A percentile compares a stretch with the other conserved stretches of the same genome.
These are phyloP conservation scores for Oreohelix idahoensis DNA, from an alignment of 1,140 invertebrate genomes.

Conservation along the genomic window DNA sequence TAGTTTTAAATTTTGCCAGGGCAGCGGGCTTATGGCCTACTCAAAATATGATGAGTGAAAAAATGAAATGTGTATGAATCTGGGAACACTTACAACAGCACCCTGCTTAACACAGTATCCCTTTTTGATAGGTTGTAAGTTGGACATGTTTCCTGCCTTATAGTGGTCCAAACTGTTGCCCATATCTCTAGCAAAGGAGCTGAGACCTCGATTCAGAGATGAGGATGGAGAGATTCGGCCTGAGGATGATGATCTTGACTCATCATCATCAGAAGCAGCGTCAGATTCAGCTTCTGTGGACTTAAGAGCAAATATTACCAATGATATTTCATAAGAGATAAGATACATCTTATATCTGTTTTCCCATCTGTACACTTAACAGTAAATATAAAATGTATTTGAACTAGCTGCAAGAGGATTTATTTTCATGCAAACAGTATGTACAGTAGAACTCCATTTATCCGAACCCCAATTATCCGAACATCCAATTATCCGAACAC, in stretches of 20 bases:
- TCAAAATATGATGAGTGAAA: too few species aligned
- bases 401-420: too few species aligned
- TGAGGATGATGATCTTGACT: slow-evolving; percentile 38
- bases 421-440: too few species aligned
- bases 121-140: slow-evolving; percentile 19
- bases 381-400: too few species aligned
- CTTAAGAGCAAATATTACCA: slow-evolving; percentile 6
- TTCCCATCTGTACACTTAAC: too few species aligned
- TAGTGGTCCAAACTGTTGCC: background rate
- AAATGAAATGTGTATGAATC: slow-evolving; percentile 14
- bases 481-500: too few species aligned
- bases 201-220: slow-evolving; percentile 3
- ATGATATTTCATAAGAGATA: too few species aligned
- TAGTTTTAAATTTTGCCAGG: too few species aligned
- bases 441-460: too few species aligned
- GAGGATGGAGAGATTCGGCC: slow-evolving; percentile 33
- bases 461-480: too few species aligned
- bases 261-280: slow-evolving; percentile 38
- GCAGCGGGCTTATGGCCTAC: too few species aligned
- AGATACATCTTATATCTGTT: too few species aligned
- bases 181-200: slow-evolving; percentile 1
- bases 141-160: background rate
- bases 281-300: slow-evolving; percentile 29
- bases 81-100: slow-evolving; percentile 38
- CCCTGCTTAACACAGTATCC: slow-evolving; percentile 46